Conservation (phyloP, 2,888 invertebrate species). For the Cremastobaeus sp. region DNA sequence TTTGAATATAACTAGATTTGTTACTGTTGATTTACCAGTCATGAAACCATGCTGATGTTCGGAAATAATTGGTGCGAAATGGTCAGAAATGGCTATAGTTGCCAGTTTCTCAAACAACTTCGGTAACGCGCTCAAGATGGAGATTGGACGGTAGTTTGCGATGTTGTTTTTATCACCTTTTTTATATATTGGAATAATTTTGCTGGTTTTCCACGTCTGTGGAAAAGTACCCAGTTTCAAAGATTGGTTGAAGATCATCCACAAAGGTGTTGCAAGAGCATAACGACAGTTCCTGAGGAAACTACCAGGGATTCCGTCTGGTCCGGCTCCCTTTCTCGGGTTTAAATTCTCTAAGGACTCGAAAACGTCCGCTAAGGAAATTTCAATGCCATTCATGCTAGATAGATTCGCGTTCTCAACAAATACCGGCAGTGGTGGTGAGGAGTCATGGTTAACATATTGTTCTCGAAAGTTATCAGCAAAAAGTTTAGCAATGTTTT, state of each 20-base stretch:
- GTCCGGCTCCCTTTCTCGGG: not conserved
- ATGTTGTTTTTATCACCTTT: constrained; percentile 6
- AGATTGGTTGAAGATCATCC: constrained; percentile 1
- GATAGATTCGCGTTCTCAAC: too few species aligned
- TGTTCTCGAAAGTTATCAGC: too few species aligned
- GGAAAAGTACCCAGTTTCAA: constrained; percentile 19
- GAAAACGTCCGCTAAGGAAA: not conserved
- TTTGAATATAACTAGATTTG: too few species aligned
- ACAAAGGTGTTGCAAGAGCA: not conserved
- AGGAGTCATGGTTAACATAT: too few species aligned
- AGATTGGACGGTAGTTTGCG: not conserved
- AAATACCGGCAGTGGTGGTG: too few species aligned
- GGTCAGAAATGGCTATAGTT: too few species aligned
- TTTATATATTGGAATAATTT: constrained; percentile 30
- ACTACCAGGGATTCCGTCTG: constrained; percentile 4
- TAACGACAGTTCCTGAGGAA: not conserved
- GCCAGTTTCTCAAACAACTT: too few species aligned
- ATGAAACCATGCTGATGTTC: too few species aligned
- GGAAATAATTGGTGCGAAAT: too few species aligned
- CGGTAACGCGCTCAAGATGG: not conserved
- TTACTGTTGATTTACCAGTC: too few species aligned
- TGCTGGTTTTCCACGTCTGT: constrained; percentile 13
- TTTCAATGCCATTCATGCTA: too few species aligned
- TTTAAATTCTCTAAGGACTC: not conserved
- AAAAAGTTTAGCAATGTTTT: not conserved